A percentile compares a stretch with the other conserved stretches of the same genome.
phyloP scores from a whole-genome alignment of 37 sponge, comb jelly and placozoan genomes.

The Amphimedon queenslandica region DNA sequence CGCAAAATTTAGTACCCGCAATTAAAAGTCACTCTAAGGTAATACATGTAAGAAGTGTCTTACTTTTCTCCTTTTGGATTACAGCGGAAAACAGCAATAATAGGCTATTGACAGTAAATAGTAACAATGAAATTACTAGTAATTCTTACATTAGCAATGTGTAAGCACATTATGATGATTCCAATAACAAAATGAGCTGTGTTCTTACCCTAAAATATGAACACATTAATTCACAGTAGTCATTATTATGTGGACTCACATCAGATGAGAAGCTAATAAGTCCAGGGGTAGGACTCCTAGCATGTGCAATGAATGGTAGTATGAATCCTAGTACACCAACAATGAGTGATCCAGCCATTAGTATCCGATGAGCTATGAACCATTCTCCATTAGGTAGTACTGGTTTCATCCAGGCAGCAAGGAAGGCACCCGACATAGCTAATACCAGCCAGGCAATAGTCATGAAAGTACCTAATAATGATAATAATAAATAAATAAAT shows the following conservation, averaged over 20 bases:
- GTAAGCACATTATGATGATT: constrained; percentile 39
- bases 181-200: constrained; percentile 57
- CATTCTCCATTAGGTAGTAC: constrained; percentile 21
- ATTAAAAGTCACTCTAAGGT: no score
- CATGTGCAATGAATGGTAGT: constrained; percentile 37
- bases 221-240: background rate
- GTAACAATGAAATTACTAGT: background rate
- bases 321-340: constrained; percentile 38
- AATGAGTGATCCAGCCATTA: constrained; percentile 32
- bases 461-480: constrained; percentile 33
- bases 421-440: constrained; percentile 13
- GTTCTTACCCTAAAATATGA: constrained; percentile 6
- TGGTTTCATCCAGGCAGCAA: constrained; percentile 36
- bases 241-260: background rate
- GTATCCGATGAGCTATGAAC: constrained; percentile 20
- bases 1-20: no score
- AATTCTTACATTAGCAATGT: constrained; percentile 62
- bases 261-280: background rate
- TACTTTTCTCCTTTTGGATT: background rate
- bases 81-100: constrained; percentile 2
- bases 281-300: background rate
- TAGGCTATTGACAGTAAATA: background rate
- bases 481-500: background rate
- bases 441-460: constrained; percentile 12
- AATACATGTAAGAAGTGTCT: background rate